These are phyloP conservation scores for Chelmon rostratus DNA, from an alignment of 2,797 vertebrate genomes.

Conservation along the genomic window DNA sequence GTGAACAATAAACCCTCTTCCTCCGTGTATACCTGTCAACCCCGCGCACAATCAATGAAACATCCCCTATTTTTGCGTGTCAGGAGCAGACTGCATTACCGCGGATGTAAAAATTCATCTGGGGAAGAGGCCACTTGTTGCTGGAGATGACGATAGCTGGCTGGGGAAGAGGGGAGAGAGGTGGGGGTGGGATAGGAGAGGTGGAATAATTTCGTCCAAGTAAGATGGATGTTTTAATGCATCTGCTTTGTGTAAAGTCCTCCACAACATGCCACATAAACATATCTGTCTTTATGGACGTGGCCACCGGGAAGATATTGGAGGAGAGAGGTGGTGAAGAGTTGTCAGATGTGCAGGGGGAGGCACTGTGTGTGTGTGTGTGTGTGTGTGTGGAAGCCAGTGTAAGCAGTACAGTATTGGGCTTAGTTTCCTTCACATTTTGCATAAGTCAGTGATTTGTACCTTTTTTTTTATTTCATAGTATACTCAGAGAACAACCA, in stretches of 20 bases:
- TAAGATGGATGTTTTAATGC: slow-evolving; percentile 70
- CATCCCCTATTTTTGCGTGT: slow-evolving; percentile 71
- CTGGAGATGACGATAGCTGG: slow-evolving; percentile 55
- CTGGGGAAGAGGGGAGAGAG: not conserved
- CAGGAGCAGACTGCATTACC: slow-evolving; percentile 73
- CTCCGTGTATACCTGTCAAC: slow-evolving; percentile 74
- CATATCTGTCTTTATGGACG: slow-evolving; percentile 58
- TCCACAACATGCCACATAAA: slow-evolving; percentile 74
- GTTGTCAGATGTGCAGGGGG: slow-evolving; percentile 26
- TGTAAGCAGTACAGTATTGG: not conserved
- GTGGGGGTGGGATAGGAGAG: not conserved
- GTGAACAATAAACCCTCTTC: slow-evolving; percentile 62
- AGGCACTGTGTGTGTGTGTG: slow-evolving; percentile 13
- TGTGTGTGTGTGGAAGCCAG: slow-evolving; percentile 11
- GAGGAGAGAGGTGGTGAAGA: slow-evolving; percentile 27
- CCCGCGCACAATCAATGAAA: slow-evolving; percentile 73
- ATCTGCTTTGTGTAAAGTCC: slow-evolving; percentile 58
- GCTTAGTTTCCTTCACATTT: not conserved
- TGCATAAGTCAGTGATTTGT: not conserved
- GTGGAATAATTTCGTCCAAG: slow-evolving; percentile 53
- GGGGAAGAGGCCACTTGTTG: slow-evolving; percentile 85
- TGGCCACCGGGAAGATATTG: slow-evolving; percentile 1
- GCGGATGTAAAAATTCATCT: slow-evolving; percentile 80
- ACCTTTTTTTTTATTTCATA: not conserved
- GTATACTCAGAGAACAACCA: not conserved